Evolutionary conservation across 2,797 vertebrate species (phyloP).

Genomic region (Clamator glandarius): DNA sequence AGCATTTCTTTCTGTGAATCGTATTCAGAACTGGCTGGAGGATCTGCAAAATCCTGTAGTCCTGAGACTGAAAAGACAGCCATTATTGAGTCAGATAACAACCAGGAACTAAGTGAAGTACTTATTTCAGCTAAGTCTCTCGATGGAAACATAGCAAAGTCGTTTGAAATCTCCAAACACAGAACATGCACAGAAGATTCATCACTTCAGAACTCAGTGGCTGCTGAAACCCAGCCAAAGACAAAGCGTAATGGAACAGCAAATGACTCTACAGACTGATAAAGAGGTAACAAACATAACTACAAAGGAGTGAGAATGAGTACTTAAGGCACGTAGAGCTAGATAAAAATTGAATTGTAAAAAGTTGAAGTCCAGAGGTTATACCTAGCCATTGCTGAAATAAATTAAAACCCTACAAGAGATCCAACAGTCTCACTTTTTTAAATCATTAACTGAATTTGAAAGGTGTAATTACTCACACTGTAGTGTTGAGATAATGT

Average conservation of each 20-base stretch:
- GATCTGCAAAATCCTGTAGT: slow-evolving; percentile 51
- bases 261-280: slow-evolving; percentile 8
- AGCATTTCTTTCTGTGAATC: slow-evolving; percentile 72
- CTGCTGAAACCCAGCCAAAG: slow-evolving; percentile 37
- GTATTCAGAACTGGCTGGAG: slow-evolving; percentile 67
- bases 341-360: slow-evolving; percentile 11
- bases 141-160: slow-evolving; percentile 39
- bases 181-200: not conserved
- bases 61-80: slow-evolving; percentile 57
- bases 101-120: slow-evolving; percentile 40
- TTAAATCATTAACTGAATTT: not conserved
- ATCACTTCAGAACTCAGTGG: not conserved
- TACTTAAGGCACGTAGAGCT: not conserved
- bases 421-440: slow-evolving; percentile 2
- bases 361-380: not conserved
- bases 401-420: not conserved
- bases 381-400: not conserved
- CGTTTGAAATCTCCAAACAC: slow-evolving; percentile 19
- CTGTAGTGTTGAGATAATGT: not conserved
- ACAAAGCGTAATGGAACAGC: not conserved
- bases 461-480: not conserved
- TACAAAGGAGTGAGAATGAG: slow-evolving; percentile 9
- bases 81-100: slow-evolving; percentile 33
- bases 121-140: slow-evolving; percentile 18
- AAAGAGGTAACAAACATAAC: slow-evolving; percentile 70